A percentile compares a stretch with the other conserved stretches of the same genome.
These are phyloP conservation scores for Lasioglossum baleicum DNA, from an alignment of 1,140 invertebrate genomes.

Conservation along the genomic window DNA sequence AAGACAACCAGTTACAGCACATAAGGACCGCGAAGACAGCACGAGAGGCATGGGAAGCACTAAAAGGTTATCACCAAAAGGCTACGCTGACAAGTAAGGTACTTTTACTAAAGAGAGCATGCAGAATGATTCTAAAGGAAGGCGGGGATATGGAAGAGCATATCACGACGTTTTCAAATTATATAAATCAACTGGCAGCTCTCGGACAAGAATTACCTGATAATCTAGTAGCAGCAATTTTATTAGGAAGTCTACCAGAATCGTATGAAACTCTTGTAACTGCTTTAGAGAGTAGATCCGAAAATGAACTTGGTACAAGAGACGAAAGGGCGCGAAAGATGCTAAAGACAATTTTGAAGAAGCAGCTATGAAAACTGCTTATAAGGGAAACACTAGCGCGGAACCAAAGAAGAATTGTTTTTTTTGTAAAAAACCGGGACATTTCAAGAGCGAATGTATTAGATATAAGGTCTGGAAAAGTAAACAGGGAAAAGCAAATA, in stretches of 20 bases:
- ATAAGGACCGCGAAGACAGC: background rate
- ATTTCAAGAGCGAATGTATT: no score
- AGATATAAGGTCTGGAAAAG: no score
- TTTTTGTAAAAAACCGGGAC: no score
- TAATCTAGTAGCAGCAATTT: background rate
- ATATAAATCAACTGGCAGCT: background rate
- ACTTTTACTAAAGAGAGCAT: background rate
- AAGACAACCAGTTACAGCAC: background rate
- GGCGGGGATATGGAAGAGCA: background rate
- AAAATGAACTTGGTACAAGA: no score
- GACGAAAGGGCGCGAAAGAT: no score
- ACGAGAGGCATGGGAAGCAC: background rate
- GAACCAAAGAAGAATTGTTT: no score
- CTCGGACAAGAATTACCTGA: background rate
- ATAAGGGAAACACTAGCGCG: no score
- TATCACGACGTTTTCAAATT: background rate
- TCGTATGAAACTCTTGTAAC: background rate
- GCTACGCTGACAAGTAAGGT: background rate
- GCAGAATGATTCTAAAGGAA: background rate
- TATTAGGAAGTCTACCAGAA: background rate
- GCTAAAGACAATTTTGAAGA: no score
- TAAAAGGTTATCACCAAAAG: background rate
- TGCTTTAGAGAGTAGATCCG: background rate
- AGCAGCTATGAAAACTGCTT: no score
- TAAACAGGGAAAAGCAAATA: no score